Conservation (phyloP, 2,113 vertebrate genomes). For the Oreochromis aureus region DNA sequence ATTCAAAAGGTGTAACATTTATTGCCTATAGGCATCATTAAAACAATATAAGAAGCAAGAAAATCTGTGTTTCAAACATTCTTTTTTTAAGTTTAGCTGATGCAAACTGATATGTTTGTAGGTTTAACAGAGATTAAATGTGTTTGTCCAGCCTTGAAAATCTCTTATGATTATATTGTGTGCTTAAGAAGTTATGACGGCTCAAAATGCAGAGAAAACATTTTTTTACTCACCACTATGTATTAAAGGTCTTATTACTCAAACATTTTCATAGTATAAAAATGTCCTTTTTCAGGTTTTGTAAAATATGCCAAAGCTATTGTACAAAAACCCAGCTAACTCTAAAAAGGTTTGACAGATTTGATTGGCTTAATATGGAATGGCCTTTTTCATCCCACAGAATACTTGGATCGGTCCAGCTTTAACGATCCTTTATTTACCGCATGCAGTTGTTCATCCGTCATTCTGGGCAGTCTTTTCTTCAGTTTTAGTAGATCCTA, state of each 20-base stretch:
- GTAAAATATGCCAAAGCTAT: not conserved
- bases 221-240: not conserved
- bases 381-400: not conserved
- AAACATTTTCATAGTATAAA: not conserved
- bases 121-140: not conserved
- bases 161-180: accelerated
- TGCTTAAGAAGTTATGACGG: not conserved
- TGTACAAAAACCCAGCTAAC: not conserved
- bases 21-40: accelerated
- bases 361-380: not conserved
- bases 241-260: accelerated
- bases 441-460: not conserved
- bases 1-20: not conserved
- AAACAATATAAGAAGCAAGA: not conserved
- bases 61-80: no score
- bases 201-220: not conserved
- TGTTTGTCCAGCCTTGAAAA: not conserved
- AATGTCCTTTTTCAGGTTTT: not conserved
- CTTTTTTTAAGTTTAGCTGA: not conserved
- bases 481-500: not conserved
- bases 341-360: not conserved
- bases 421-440: not conserved
- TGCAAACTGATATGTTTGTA: not conserved
- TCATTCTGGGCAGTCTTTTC: not conserved
- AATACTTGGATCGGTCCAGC: not conserved